Evolutionary conservation across 2,888 invertebrate species (phyloP).

Genomic region (Trachelus tabidus): DNA sequence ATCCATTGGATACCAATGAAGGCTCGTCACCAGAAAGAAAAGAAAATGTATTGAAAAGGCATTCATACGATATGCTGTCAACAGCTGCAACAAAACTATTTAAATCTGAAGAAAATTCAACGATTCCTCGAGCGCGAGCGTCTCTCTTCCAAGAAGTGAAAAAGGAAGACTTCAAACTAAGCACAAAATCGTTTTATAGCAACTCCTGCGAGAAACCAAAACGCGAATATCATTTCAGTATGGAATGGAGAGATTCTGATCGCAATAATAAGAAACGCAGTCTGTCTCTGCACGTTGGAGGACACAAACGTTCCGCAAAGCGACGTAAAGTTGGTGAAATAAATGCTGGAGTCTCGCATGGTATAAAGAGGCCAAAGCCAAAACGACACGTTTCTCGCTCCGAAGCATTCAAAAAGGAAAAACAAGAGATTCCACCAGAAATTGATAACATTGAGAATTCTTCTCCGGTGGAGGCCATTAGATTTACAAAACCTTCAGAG

Average conservation of each 20-base stretch:
- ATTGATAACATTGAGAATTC: not conserved
- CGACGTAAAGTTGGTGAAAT: conserved; percentile 70
- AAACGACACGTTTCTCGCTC: conserved; percentile 43
- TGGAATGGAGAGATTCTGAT: conserved; percentile 6
- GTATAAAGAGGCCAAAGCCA: conserved; percentile 72
- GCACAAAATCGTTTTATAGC: conserved; percentile 54
- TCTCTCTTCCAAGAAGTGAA: conserved; percentile 52
- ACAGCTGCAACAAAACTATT: conserved; percentile 35
- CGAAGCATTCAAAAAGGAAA: conserved; percentile 25
- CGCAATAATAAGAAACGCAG: conserved; percentile 15
- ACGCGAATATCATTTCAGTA: not conserved
- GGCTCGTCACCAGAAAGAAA: conserved; percentile 44
- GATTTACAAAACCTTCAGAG: not conserved
- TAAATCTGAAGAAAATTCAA: conserved; percentile 41
- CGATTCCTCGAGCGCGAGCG: conserved; percentile 51
- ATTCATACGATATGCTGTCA: conserved; percentile 32
- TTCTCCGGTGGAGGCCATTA: conserved; percentile 11
- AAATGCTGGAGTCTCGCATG: conserved; percentile 76
- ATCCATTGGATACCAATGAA: conserved; percentile 31
- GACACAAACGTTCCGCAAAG: conserved; percentile 51
- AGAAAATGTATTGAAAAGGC: conserved; percentile 41
- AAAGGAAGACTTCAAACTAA: conserved; percentile 36
- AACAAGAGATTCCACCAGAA: conserved; percentile 1
- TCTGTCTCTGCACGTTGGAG: conserved; percentile 14
- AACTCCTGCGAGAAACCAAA: conserved; percentile 9